A percentile compares a stretch with the other conserved stretches of the same genome.
phyloP scores from a whole-genome alignment of 2,888 invertebrate genomes.

The Himalopsyche japonica region DNA sequence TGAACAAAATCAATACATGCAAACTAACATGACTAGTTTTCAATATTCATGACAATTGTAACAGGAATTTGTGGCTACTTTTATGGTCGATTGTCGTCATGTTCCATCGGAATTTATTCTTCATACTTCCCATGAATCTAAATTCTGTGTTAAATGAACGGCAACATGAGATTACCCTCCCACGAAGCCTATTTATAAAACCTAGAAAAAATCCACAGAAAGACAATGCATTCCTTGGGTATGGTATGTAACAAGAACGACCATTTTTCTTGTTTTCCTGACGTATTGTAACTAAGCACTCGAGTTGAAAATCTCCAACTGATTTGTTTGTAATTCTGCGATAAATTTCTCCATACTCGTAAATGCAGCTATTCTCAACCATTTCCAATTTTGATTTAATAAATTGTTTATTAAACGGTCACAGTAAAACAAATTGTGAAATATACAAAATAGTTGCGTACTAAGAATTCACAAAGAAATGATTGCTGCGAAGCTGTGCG shows the following conservation, averaged over 20 bases:
- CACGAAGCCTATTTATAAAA: not conserved
- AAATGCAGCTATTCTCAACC: not conserved
- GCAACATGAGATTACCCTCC: not conserved
- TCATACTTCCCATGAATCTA: not conserved
- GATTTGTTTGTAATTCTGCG: not conserved
- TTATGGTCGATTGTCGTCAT: too few relatives aligned
- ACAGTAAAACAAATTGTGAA: too few relatives aligned
- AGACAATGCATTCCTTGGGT: not conserved
- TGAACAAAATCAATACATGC: too few relatives aligned
- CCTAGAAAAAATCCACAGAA: not conserved
- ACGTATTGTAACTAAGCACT: not conserved
- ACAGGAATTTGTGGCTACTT: too few relatives aligned
- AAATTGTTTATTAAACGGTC: too few relatives aligned
- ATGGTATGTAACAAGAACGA: not conserved
- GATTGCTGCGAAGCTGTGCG: too few relatives aligned
- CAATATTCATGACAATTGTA: too few relatives aligned
- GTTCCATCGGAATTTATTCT: too few relatives aligned
- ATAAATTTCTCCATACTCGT: not conserved
- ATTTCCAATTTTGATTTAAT: not conserved
- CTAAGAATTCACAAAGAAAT: too few relatives aligned
- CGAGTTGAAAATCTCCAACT: not conserved
- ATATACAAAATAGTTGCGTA: too few relatives aligned
- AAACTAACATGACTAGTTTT: too few relatives aligned
- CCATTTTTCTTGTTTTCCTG: not conserved
- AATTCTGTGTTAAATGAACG: not conserved